These are phyloP conservation scores for Phalacrocorax aristotelis DNA, from an alignment of 2,113 vertebrate genomes.

Conservation along the genomic window DNA sequence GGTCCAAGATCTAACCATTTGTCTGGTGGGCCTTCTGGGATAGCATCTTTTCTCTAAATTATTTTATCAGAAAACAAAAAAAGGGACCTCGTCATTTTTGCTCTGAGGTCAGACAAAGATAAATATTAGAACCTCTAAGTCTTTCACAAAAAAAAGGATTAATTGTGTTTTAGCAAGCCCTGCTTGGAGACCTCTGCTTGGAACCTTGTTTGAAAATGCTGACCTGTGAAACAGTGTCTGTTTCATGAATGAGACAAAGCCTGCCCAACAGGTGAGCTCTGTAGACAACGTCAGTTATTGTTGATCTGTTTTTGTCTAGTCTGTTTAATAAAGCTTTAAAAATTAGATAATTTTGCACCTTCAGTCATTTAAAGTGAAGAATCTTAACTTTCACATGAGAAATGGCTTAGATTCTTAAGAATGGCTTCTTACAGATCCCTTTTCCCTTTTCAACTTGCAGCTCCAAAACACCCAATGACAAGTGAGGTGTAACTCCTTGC, in stretches of 20 bases:
- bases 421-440: neutral
- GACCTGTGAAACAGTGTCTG: neutral
- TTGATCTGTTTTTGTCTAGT: neutral
- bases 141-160: neutral
- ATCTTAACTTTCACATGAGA: neutral
- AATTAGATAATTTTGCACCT: neutral
- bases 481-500: neutral
- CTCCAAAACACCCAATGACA: neutral
- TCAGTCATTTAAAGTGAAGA: neutral
- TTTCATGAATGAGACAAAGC: neutral
- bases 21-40: neutral
- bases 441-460: neutral
- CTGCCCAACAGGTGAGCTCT: neutral
- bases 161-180: neutral
- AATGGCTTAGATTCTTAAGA: neutral
- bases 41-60: neutral
- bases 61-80: slow-evolving; percentile 5
- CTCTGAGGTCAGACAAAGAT: neutral
- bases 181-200: neutral
- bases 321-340: neutral
- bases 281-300: neutral
- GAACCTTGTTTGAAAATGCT: neutral
- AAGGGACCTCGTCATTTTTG: neutral
- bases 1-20: neutral
- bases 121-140: neutral